Conservation (phyloP, 2,888 invertebrate species). For the Argynnis bischoffii region DNA sequence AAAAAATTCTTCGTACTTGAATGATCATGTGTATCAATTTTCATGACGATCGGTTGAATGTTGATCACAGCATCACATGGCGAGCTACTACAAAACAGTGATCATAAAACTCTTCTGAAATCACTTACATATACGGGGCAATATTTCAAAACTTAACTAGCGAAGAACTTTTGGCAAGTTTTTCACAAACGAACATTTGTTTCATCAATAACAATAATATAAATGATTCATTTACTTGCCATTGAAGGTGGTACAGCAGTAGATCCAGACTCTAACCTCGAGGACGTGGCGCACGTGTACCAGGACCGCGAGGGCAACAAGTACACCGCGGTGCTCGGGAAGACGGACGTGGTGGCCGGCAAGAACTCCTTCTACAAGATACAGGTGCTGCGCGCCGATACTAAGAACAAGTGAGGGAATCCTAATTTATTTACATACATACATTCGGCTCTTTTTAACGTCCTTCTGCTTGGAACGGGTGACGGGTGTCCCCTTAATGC, state of each 20-base stretch:
- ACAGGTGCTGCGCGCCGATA: slow-evolving; percentile 92
- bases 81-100: too few species aligned
- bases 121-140: too few species aligned
- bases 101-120: too few species aligned
- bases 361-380: slow-evolving; percentile 98
- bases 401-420: slow-evolving; percentile 74
- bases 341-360: slow-evolving; percentile 92
- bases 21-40: too few species aligned
- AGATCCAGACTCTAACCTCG: slow-evolving; percentile 94
- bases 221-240: neutral
- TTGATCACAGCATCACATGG: too few species aligned
- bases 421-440: neutral
- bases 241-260: slow-evolving; percentile 90
- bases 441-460: neutral
- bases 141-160: too few species aligned
- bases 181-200: too few species aligned
- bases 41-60: too few species aligned
- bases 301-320: slow-evolving; percentile 79
- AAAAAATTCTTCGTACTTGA: too few species aligned
- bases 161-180: too few species aligned
- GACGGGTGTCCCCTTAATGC: too few species aligned
- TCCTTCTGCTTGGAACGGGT: too few species aligned
- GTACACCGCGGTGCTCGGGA: slow-evolving; percentile 90
- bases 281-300: slow-evolving; percentile 91
- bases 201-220: neutral